Conservation (phyloP, 37 sponge, comb jelly and placozoan genomes). For the Agelas oroides region DNA sequence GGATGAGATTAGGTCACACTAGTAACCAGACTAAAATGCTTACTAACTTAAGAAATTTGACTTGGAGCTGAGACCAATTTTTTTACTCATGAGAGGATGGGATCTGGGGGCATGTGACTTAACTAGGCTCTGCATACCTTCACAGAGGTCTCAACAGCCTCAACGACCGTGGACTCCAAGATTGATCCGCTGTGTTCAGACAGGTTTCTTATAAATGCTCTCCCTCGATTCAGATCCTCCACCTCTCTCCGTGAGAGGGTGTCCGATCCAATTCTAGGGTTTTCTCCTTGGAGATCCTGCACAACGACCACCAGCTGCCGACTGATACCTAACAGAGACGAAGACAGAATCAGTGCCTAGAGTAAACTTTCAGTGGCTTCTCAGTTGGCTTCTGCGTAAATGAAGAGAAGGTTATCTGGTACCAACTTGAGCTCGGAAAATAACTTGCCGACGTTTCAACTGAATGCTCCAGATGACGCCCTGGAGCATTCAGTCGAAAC, state of each 20-base stretch:
- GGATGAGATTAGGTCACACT: too few species aligned
- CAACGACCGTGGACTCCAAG: conserved; percentile 7
- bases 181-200: conserved; percentile 26
- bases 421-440: too few species aligned
- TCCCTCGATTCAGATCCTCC: conserved; percentile 83
- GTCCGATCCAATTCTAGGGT: conserved; percentile 49
- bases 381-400: too few species aligned
- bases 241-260: conserved; percentile 55
- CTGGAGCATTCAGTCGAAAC: too few species aligned
- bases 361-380: not conserved
- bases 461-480: not conserved
- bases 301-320: conserved; percentile 62
- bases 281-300: conserved; percentile 20
- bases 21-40: too few species aligned
- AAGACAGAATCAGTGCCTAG: too few species aligned
- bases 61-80: too few species aligned
- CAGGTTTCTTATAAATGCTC: conserved; percentile 66
- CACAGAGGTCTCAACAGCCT: conserved; percentile 10
- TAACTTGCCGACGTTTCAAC: not conserved
- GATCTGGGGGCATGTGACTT: too few species aligned
- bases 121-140: too few species aligned
- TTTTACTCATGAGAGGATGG: too few species aligned
- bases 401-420: too few species aligned
- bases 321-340: conserved; percentile 21
- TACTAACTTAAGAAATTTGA: too few species aligned